Conservation (phyloP, 2,888 invertebrate genomes). For the Leptopilina myrica region DNA sequence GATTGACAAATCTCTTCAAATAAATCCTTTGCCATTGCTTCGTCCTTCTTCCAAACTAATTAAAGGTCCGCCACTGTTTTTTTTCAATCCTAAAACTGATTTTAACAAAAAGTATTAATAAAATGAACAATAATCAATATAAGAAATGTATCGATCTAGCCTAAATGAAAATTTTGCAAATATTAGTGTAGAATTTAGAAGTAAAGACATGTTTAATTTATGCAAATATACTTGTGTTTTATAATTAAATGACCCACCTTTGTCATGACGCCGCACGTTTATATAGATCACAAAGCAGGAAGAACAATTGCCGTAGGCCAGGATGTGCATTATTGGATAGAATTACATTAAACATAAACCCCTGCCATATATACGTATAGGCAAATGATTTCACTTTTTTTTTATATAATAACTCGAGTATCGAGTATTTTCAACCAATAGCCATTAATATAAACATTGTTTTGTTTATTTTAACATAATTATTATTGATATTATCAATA, state of each 20-base stretch:
- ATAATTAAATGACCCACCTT: constrained; percentile 27
- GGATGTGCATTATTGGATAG: constrained; percentile 75
- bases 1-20: too few relatives aligned
- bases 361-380: constrained; percentile 37
- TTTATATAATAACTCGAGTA: background rate
- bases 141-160: too few relatives aligned
- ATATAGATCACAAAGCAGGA: constrained; percentile 54
- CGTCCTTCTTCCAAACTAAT: too few relatives aligned
- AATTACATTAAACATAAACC: constrained; percentile 74
- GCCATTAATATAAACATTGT: background rate
- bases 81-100: too few relatives aligned
- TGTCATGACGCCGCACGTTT: constrained; percentile 44
- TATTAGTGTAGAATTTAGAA: too few relatives aligned
- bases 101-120: too few relatives aligned
- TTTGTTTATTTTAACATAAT: constrained; percentile 12
- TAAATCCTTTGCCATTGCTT: too few relatives aligned
- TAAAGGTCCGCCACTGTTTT: too few relatives aligned
- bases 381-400: constrained; percentile 7
- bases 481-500: constrained; percentile 45
- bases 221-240: background rate
- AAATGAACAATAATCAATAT: too few relatives aligned
- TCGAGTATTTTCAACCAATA: constrained; percentile 13
- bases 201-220: background rate
- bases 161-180: background rate
- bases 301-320: constrained; percentile 69